phyloP scores from a whole-genome alignment of 2,888 invertebrate genomes.

The Tipula confusa region DNA sequence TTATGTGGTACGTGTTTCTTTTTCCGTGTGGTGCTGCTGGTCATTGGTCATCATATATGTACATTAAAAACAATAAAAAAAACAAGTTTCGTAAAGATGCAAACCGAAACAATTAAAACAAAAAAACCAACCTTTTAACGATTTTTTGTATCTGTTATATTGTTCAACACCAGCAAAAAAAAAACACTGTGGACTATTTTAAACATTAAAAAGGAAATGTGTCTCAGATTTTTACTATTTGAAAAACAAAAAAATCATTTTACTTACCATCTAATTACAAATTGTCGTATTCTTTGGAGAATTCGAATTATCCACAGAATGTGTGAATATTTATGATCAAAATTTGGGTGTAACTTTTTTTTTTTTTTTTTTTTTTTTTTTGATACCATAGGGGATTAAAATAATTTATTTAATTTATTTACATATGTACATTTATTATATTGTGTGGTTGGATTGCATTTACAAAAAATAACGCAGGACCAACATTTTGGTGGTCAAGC shows the following conservation, averaged over 20 bases:
- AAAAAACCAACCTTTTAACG: background rate
- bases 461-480: background rate
- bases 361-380: too few relatives aligned
- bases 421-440: background rate
- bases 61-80: background rate
- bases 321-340: background rate
- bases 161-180: too few relatives aligned
- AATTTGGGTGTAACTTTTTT: background rate
- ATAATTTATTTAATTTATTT: background rate
- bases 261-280: background rate
- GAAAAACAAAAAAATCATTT: too few relatives aligned
- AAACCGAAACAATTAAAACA: slow-evolving; percentile 7
- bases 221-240: background rate
- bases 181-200: background rate
- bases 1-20: background rate
- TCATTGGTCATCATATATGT: background rate
- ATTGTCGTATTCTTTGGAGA: slow-evolving; percentile 12
- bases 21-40: background rate
- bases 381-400: background rate
- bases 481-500: background rate
- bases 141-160: background rate
- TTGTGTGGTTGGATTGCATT: background rate
- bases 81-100: background rate
- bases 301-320: slow-evolving; percentile 12
- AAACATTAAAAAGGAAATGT: background rate